Evolutionary conservation across 2,888 invertebrate genomes (phyloP).

Genomic region (Caradrina kadenii): DNA sequence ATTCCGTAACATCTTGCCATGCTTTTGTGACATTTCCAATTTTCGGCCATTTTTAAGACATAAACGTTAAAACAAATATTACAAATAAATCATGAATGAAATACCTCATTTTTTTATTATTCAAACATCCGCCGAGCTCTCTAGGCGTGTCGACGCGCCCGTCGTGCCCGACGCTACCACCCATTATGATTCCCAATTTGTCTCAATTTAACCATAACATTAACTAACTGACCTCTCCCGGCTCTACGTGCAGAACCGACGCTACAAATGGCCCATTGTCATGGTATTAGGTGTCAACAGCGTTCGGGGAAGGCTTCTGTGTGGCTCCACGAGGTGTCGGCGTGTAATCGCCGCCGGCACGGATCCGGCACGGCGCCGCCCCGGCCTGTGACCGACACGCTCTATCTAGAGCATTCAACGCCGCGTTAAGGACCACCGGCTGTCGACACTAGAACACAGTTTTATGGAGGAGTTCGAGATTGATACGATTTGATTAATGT

Average conservation of each 20-base stretch:
- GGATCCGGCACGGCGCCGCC: conserved; percentile 27
- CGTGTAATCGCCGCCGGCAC: conserved; percentile 42
- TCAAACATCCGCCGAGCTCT: too few species aligned
- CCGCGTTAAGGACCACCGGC: conserved; percentile 60
- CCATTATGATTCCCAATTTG: conserved; percentile 48
- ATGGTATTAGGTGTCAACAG: conserved; percentile 51
- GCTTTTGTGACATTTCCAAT: too few species aligned
- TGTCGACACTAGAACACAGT: conserved; percentile 32
- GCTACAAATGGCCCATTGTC: conserved; percentile 28
- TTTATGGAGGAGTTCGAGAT: conserved; percentile 9
- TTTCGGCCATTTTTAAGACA: too few species aligned
- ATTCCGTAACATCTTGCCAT: too few species aligned
- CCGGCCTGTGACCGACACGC: conserved; percentile 44
- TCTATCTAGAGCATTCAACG: conserved; percentile 16
- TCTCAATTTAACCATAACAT: conserved; percentile 48
- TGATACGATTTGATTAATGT: too few species aligned
- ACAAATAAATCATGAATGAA: too few species aligned
- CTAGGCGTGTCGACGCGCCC: too few species aligned
- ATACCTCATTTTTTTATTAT: too few species aligned
- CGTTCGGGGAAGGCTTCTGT: conserved; percentile 51
- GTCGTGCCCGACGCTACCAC: conserved; percentile 16
- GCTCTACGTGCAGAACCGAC: conserved; percentile 12
- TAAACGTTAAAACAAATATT: too few species aligned
- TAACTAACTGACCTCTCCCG: not conserved
- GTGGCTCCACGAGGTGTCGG: conserved; percentile 13